phyloP scores from a whole-genome alignment of 35 echinoderm and acorn worm species.

The Strongylocentrotus purpuratus region DNA sequence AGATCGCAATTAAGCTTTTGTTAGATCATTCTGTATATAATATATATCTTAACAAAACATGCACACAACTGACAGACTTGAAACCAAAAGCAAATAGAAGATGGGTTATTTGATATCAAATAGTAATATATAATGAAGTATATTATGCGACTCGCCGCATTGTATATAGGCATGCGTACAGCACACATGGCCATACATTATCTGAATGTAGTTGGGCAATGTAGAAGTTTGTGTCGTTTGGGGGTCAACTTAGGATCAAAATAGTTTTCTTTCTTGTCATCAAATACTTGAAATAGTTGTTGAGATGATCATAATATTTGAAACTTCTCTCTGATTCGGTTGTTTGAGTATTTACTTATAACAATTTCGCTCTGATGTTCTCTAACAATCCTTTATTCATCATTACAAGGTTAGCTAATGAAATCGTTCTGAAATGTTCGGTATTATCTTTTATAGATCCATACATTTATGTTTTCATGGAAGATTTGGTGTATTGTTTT shows the following conservation, averaged over 20 bases:
- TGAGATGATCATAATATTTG: not conserved
- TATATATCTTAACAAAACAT: no score
- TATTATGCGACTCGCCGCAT: not conserved
- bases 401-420: no score
- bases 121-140: not conserved
- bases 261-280: not conserved
- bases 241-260: not conserved
- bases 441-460: no score
- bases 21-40: no score
- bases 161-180: not conserved
- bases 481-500: no score
- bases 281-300: not conserved
- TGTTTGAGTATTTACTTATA: no score
- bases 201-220: not conserved
- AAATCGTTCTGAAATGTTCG: no score
- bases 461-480: no score
- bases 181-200: not conserved
- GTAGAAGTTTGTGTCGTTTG: not conserved
- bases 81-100: not conserved
- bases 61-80: not conserved
- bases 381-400: no score
- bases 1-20: no score
- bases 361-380: no score
- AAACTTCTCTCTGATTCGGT: no score
- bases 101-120: conserved; percentile 6